A percentile compares a stretch with the other conserved stretches of the same genome.
Conservation (phyloP, 2,888 invertebrate genomes). For the Colletes collaris region DNA sequence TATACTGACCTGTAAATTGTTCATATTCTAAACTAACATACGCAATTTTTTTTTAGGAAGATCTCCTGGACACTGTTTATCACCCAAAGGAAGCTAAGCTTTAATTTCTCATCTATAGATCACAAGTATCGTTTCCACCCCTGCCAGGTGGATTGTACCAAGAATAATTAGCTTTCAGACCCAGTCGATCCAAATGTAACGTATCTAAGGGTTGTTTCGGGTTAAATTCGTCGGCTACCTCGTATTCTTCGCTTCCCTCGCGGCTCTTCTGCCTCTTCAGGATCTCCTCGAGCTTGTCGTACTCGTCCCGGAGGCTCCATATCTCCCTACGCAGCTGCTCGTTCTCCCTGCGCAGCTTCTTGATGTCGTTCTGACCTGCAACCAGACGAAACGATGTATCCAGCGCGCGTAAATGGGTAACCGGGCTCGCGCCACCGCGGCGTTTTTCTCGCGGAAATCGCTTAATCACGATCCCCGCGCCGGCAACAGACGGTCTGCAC, state of each 20-base stretch:
- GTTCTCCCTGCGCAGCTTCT: slow-evolving; percentile 94
- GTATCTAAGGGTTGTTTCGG: background rate
- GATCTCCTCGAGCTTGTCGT: slow-evolving; percentile 92
- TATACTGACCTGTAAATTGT: no score
- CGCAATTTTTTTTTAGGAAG: no score
- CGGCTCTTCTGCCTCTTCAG: slow-evolving; percentile 84
- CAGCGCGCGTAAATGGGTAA: background rate
- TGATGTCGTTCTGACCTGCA: slow-evolving; percentile 94
- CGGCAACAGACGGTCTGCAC: slow-evolving; percentile 62
- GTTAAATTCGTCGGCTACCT: slow-evolving; percentile 64
- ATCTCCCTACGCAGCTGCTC: slow-evolving; percentile 94
- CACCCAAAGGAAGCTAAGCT: no score
- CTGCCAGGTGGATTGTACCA: no score
- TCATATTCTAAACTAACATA: no score
- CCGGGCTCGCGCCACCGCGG: background rate
- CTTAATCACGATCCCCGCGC: slow-evolving; percentile 68
- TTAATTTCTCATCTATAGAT: no score
- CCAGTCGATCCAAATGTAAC: no score
- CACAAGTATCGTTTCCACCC: no score
- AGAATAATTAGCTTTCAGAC: no score
- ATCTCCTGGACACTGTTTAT: no score
- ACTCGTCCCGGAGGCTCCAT: slow-evolving; percentile 94
- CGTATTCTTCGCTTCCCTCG: slow-evolving; percentile 78
- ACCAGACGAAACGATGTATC: slow-evolving; percentile 49
- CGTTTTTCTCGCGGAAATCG: slow-evolving; percentile 66